These are phyloP conservation scores for Cosmorhoe ocellata DNA, from an alignment of 2,888 invertebrate species.

Conservation along the genomic window DNA sequence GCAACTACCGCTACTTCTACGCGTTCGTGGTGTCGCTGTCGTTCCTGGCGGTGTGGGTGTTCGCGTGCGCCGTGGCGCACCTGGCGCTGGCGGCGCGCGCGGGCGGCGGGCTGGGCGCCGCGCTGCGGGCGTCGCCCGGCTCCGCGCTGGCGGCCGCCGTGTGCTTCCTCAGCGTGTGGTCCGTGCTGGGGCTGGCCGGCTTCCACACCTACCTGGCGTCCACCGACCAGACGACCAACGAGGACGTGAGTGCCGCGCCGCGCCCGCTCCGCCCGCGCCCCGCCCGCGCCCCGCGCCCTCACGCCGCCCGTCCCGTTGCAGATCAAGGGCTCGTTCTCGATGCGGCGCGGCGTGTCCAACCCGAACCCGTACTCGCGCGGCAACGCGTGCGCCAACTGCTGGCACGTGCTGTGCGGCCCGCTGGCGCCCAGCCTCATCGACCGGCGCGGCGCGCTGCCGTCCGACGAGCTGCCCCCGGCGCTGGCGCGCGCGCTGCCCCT, in stretches of 20 bases:
- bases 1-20: constrained; percentile 99
- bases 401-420: constrained; percentile 97
- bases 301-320: constrained; percentile 61
- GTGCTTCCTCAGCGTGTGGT: constrained; percentile 99
- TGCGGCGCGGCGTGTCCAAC: constrained; percentile 94
- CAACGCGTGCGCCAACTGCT: constrained; percentile 96
- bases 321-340: constrained; percentile 99
- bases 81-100: constrained; percentile 90
- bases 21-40: constrained; percentile 98
- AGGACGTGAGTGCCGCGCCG: constrained; percentile 90
- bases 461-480: constrained; percentile 46
- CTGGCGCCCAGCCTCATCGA: constrained; percentile 94
- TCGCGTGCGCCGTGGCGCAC: constrained; percentile 98
- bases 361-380: constrained; percentile 98
- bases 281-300: background rate
- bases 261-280: background rate
- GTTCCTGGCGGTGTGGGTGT: constrained; percentile 98
- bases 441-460: constrained; percentile 69
- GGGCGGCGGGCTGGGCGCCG: background rate
- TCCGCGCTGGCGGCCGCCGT: constrained; percentile 80
- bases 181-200: constrained; percentile 98
- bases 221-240: constrained; percentile 99
- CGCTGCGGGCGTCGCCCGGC: too few species aligned
- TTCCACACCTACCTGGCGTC: constrained; percentile 99
- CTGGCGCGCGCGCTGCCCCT: constrained; percentile 84